phyloP scores from a whole-genome alignment of 2,888 invertebrate genomes.

The Leistus spinibarbis region DNA sequence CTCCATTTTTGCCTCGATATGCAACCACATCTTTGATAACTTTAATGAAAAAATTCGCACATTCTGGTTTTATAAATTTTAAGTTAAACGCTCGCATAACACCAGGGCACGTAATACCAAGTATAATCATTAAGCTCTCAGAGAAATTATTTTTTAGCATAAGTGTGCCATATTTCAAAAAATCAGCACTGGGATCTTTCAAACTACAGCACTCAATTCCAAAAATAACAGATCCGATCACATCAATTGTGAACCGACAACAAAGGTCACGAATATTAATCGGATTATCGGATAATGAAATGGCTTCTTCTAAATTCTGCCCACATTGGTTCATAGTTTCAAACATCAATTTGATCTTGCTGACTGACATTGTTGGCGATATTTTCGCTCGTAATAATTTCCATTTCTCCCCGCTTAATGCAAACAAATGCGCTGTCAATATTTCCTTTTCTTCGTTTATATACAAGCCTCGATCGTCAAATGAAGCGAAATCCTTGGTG shows the following conservation, averaged over 20 bases:
- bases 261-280: conserved; percentile 41
- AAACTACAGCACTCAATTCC: conserved; percentile 51
- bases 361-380: conserved; percentile 58
- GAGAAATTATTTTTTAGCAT: conserved; percentile 44
- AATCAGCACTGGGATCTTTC: conserved; percentile 46
- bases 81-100: conserved; percentile 15
- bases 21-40: conserved; percentile 42
- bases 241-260: conserved; percentile 50
- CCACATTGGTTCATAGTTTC: conserved; percentile 54
- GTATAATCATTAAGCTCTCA: conserved; percentile 22
- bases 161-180: conserved; percentile 47
- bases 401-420: conserved; percentile 57
- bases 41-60: conserved; percentile 42
- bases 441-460: conserved; percentile 51
- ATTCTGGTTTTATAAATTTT: conserved; percentile 33
- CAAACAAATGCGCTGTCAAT: conserved; percentile 52
- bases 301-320: conserved; percentile 43
- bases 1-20: conserved; percentile 40
- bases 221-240: conserved; percentile 52
- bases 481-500: background rate
- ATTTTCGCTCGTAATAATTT: conserved; percentile 57
- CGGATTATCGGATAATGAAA: background rate
- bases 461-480: conserved; percentile 11
- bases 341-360: conserved; percentile 59
- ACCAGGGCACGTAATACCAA: conserved; percentile 1